Conservation (phyloP, 2,113 vertebrate species). For the Noturus placidus region DNA sequence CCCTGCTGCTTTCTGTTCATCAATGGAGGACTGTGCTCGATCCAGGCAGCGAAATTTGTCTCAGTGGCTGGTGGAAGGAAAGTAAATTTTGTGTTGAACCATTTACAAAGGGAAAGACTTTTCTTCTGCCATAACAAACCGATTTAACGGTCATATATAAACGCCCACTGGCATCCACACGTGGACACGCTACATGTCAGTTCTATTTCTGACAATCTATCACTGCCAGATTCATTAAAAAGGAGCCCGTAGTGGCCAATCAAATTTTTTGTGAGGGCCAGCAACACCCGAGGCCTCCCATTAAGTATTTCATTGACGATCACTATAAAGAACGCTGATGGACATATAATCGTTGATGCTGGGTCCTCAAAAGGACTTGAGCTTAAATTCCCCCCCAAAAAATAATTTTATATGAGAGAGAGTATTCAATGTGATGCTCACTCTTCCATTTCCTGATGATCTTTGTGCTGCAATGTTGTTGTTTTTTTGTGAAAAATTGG, state of each 20-base stretch:
- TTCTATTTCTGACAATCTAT: background rate
- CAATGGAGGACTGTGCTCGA: background rate
- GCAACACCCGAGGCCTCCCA: background rate
- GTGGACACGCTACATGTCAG: background rate
- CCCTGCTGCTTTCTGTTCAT: background rate
- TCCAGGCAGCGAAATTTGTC: background rate
- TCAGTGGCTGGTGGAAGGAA: background rate
- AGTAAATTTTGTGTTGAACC: background rate
- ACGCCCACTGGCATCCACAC: background rate
- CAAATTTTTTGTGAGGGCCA: background rate
- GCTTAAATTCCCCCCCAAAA: background rate
- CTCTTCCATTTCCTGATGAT: background rate
- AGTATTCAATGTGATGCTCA: background rate
- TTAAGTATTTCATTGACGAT: background rate
- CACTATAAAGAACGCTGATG: background rate
- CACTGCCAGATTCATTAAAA: background rate
- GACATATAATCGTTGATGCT: background rate
- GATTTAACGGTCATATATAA: background rate
- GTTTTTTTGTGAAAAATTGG: background rate
- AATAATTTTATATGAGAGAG: background rate
- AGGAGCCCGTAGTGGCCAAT: background rate
- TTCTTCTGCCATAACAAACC: background rate
- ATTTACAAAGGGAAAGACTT: background rate
- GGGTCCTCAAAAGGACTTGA: background rate
- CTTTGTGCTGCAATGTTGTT: background rate